phyloP scores from a whole-genome alignment of 1,140 invertebrate genomes.

The Achroia grisella region DNA sequence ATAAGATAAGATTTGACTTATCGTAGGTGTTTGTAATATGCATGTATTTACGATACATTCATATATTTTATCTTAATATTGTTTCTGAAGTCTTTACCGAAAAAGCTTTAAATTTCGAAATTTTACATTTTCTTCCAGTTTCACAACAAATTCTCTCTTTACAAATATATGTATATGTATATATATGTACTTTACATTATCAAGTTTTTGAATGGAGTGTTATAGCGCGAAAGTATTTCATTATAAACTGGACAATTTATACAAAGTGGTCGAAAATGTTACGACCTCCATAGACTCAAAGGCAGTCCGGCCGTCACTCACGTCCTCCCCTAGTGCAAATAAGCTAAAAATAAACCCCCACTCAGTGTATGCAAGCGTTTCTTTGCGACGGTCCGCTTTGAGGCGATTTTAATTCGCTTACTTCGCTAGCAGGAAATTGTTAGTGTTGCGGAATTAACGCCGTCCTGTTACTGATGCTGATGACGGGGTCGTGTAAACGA shows the following conservation, averaged over 20 bases:
- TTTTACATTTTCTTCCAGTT: too few relatives aligned
- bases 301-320: conserved; percentile 52
- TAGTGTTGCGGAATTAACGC: conserved; percentile 52
- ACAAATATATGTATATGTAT: too few relatives aligned
- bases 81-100: too few relatives aligned
- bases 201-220: background rate
- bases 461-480: background rate
- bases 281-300: conserved; percentile 28
- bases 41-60: too few relatives aligned
- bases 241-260: background rate
- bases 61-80: too few relatives aligned
- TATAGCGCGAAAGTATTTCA: background rate
- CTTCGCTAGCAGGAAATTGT: conserved; percentile 52
- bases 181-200: background rate
- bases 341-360: conserved; percentile 49
- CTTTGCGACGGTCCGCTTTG: conserved; percentile 60
- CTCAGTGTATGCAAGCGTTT: conserved; percentile 46
- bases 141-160: too few relatives aligned
- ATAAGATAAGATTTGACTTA: too few relatives aligned
- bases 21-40: too few relatives aligned
- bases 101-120: too few relatives aligned
- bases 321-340: conserved; percentile 24
- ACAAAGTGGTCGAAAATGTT: background rate
- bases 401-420: conserved; percentile 67
- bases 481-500: too few relatives aligned